Conservation (phyloP, 2,888 invertebrate species). For the Agrotis clavis region DNA sequence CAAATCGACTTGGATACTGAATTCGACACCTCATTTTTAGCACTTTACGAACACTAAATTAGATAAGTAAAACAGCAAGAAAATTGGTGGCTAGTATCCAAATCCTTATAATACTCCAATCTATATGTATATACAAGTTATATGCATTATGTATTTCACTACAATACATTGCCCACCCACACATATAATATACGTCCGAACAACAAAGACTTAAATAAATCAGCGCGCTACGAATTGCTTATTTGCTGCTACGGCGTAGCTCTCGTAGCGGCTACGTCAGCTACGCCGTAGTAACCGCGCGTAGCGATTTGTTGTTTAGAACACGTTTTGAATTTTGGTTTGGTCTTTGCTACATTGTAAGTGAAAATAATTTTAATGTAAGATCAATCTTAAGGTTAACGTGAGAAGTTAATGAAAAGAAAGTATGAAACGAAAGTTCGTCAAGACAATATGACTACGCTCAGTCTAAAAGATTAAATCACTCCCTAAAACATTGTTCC, state of each 20-base stretch:
- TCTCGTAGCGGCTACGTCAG: slow-evolving; percentile 14
- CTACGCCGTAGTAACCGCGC: slow-evolving; percentile 38
- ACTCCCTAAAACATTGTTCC: slow-evolving; percentile 4
- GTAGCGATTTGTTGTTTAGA: slow-evolving; percentile 7
- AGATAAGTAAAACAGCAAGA: neutral
- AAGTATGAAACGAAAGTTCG: neutral
- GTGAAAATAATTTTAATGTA: neutral
- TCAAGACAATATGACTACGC: neutral
- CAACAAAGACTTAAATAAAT: slow-evolving; percentile 43
- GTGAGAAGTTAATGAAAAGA: no score
- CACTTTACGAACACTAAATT: no score
- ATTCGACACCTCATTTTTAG: no score
- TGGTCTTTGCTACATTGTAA: neutral
- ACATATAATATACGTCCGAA: slow-evolving; percentile 22
- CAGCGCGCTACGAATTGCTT: slow-evolving; percentile 24
- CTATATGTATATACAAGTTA: no score
- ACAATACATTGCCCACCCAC: neutral
- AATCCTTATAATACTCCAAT: no score
- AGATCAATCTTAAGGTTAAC: neutral
- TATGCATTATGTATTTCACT: neutral
- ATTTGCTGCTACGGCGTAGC: slow-evolving; percentile 45
- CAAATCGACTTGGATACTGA: no score
- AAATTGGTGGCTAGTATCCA: neutral
- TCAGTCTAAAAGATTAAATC: neutral
- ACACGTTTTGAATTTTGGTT: slow-evolving; percentile 11